Conservation (phyloP, 2,797 vertebrate species). For the Spea hammondii region DNA sequence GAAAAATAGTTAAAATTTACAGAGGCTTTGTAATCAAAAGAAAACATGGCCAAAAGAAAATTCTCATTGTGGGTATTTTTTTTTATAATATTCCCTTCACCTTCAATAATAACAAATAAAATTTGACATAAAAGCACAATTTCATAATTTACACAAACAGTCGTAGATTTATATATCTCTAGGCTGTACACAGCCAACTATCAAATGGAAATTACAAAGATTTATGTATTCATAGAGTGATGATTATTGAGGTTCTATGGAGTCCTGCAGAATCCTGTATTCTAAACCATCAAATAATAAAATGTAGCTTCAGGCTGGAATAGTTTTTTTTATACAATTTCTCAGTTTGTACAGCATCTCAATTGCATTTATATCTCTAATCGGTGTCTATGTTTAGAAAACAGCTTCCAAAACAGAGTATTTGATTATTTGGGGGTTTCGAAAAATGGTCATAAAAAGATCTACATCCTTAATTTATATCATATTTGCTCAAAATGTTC, state of each 20-base stretch:
- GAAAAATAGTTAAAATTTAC: neutral
- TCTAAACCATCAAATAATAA: constrained; percentile 36
- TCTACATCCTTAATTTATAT: constrained; percentile 2
- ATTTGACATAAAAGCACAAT: constrained; percentile 18
- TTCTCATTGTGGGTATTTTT: neutral
- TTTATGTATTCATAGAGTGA: constrained; percentile 48
- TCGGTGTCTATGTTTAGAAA: constrained; percentile 14
- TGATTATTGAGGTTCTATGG: constrained; percentile 41
- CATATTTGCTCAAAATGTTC: constrained; percentile 3
- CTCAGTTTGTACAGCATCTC: constrained; percentile 28
- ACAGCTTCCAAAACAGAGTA: neutral
- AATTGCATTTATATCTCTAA: constrained; percentile 7
- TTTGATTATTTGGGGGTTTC: constrained; percentile 22
- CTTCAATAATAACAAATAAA: constrained; percentile 32
- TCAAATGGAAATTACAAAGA: constrained; percentile 47
- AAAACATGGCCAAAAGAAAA: neutral
- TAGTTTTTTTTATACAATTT: constrained; percentile 28
- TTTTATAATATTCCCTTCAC: constrained; percentile 3
- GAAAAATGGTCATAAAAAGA: neutral
- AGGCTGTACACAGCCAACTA: constrained; percentile 41
- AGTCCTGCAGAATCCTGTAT: constrained; percentile 29
- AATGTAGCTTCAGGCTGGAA: constrained; percentile 31
- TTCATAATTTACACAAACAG: constrained; percentile 34
- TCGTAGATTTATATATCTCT: constrained; percentile 21
- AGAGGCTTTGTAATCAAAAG: neutral